phyloP scores from a whole-genome alignment of 2,113 vertebrate genomes.

The Elgaria multicarinata region DNA sequence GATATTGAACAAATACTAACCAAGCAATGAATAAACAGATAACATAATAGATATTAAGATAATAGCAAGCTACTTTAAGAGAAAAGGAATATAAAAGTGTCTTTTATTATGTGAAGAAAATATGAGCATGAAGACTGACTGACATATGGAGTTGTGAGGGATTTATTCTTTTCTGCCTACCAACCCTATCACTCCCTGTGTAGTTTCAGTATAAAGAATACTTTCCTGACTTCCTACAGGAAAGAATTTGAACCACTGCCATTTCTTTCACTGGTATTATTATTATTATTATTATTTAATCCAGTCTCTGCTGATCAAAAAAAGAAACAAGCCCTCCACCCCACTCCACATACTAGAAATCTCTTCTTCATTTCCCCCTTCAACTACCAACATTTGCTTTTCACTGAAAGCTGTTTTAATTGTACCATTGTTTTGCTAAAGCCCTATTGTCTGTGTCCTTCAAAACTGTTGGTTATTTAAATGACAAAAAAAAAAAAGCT shows the following conservation, averaged over 20 bases:
- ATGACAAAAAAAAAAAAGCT: constrained; percentile 70
- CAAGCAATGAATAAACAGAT: not conserved
- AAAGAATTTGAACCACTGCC: constrained; percentile 54
- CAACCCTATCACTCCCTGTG: constrained; percentile 32
- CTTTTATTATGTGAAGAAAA: constrained; percentile 48
- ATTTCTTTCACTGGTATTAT: constrained; percentile 45
- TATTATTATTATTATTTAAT: constrained; percentile 66
- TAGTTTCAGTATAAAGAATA: constrained; percentile 46
- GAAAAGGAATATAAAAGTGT: not conserved
- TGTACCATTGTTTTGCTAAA: constrained; percentile 76
- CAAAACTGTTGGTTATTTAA: constrained; percentile 74
- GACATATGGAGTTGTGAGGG: constrained; percentile 44
- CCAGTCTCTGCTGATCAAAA: constrained; percentile 62
- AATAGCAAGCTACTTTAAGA: constrained; percentile 17
- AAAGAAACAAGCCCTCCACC: constrained; percentile 51
- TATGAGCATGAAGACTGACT: constrained; percentile 43
- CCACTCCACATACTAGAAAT: constrained; percentile 34
- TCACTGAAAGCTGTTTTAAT: constrained; percentile 70
- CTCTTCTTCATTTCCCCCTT: constrained; percentile 63
- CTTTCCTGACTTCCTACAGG: constrained; percentile 40
- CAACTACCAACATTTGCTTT: constrained; percentile 71
- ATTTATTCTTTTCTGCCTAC: constrained; percentile 51
- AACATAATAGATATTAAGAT: not conserved
- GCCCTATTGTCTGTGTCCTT: constrained; percentile 78
- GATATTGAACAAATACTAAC: constrained; percentile 38